Percentiles rank a stretch among this genome's conserved stretches.
These are phyloP conservation scores for Epinotia bilunana DNA, from an alignment of 2,888 invertebrate genomes.

Conservation along the genomic window DNA sequence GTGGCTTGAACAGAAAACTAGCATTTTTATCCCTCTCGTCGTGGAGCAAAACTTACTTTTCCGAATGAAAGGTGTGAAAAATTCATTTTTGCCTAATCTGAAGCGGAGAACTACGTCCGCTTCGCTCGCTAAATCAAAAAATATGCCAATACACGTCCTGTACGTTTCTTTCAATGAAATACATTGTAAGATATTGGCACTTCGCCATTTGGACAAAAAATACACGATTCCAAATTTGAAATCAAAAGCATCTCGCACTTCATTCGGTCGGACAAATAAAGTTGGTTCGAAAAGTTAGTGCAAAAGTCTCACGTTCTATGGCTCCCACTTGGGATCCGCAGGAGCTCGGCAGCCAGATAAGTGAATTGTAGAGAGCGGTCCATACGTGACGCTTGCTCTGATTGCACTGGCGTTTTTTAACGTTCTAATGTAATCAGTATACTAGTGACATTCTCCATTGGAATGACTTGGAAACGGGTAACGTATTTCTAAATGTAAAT, in stretches of 20 bases:
- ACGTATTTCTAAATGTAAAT: too few species aligned
- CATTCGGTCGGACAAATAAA: conserved; percentile 50
- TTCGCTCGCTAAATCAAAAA: too few species aligned
- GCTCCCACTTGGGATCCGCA: conserved; percentile 57
- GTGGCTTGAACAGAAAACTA: too few species aligned
- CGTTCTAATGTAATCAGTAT: conserved; percentile 7
- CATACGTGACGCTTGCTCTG: conserved; percentile 41
- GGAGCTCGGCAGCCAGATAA: conserved; percentile 57
- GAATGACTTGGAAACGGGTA: too few species aligned
- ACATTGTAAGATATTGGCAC: conserved; percentile 2
- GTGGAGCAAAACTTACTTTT: too few species aligned
- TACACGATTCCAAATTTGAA: conserved; percentile 38
- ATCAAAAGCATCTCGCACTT: conserved; percentile 46
- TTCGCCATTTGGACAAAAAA: conserved; percentile 8
- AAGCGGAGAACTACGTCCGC: too few species aligned
- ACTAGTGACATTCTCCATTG: background rate
- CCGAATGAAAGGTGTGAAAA: too few species aligned
- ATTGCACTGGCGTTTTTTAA: conserved; percentile 27
- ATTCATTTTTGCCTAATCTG: too few species aligned
- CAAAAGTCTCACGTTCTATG: conserved; percentile 62
- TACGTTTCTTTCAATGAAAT: background rate
- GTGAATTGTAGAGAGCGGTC: conserved; percentile 67
- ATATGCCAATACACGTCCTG: background rate
- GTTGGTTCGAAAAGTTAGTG: conserved; percentile 59
- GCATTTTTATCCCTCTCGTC: too few species aligned